Base-by-base conservation (phyloP, 2,113 vertebrate genomes). In the Hydropotes inermis region DNA sequence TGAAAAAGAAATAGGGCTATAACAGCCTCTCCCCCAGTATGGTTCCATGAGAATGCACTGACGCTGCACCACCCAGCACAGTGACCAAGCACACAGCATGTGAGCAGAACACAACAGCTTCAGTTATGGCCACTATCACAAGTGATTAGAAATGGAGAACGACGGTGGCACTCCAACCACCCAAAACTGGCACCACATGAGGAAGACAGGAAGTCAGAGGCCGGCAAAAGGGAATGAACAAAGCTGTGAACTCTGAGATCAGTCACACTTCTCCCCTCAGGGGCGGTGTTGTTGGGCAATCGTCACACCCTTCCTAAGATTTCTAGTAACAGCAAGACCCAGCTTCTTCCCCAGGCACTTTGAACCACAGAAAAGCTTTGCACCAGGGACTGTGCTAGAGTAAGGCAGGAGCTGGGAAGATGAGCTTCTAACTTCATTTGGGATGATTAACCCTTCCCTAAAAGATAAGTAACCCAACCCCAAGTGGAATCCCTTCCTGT, bases 401-500 rank as follows among this genome's bases (percentile, higher is more conserved):
- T 19, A 76, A 82, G 19, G 28, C 36, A n/a, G 0, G 10, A 78
- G 19, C 12, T 13, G 47, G 76, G 47, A 83, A 43, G 23, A 28
- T 25, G 36, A 30, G 54, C 52, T 30, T n/a, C 47, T 84, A 19
- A 11, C 57, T 76, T 93, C 84, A 76, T 76, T 74, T 39, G 27
- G 47, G 45, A 60, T 64, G 79, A 25, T 19, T 52, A 84, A 58
- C 8, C 91, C 58, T 61, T 93, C 70, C 81, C 88, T 64, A 30
- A 67, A 82, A 91, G 91, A 94, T 60, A 97, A 96, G 76, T 61
- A 95, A 90, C 76, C 85, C 81, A 88, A 14, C 50, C 76, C 27
- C 0, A 25, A 83, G 19, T 92, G 95, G 92, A 88, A 95, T 96
- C 92, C 83, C 93, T 98, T 98, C 87, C 86, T 96, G 93, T 84